phyloP scores from a whole-genome alignment of 2,113 vertebrate genomes.

The Regulus satrapa region DNA sequence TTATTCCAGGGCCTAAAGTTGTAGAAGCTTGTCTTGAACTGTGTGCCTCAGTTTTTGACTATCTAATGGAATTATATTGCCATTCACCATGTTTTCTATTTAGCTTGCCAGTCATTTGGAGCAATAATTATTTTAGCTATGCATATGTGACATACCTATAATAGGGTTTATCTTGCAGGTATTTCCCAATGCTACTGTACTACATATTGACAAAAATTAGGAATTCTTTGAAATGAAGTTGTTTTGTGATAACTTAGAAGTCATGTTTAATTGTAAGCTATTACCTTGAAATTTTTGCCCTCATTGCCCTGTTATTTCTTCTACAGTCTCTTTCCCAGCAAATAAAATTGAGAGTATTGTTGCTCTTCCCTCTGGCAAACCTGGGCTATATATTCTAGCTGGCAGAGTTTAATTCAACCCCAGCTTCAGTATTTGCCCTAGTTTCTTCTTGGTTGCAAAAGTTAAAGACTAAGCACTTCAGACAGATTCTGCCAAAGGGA shows the following conservation, averaged over 20 bases:
- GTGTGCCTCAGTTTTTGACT: neutral
- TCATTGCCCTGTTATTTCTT: neutral
- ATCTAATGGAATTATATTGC: neutral
- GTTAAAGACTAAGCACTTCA: neutral
- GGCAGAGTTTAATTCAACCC: neutral
- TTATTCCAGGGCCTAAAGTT: neutral
- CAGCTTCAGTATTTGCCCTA: neutral
- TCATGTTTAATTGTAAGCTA: neutral
- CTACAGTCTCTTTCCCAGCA: neutral
- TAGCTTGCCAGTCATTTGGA: neutral
- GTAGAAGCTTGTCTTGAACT: neutral
- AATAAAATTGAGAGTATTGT: neutral
- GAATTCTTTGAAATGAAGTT: neutral
- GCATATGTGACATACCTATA: neutral
- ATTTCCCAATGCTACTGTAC: neutral
- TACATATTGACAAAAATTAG: neutral
- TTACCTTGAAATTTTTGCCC: neutral
- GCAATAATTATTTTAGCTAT: neutral
- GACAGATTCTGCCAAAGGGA: neutral
- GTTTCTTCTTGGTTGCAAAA: neutral
- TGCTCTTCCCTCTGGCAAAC: neutral
- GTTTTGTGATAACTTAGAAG: neutral
- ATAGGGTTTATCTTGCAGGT: neutral
- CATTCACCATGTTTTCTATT: neutral
- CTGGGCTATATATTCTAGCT: neutral